phyloP scores from a whole-genome alignment of 1,140 invertebrate species.

The Pemphigus obesinymphae region DNA sequence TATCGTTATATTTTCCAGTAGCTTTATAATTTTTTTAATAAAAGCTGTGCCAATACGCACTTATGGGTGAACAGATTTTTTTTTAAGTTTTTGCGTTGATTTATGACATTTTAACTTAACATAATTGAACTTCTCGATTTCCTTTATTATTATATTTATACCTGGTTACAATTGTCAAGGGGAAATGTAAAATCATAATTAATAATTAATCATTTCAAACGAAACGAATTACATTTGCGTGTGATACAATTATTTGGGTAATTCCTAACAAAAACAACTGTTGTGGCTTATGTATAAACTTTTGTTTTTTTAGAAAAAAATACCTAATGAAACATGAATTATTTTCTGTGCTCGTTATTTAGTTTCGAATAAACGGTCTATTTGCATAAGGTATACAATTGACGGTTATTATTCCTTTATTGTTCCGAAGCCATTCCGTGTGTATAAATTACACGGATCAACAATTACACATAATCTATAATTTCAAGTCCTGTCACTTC shows the following conservation, averaged over 20 bases:
- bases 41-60: neutral
- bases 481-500: constrained; percentile 22
- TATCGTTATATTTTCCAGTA: neutral
- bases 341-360: constrained; percentile 20
- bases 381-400: constrained; percentile 31
- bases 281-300: neutral
- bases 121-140: neutral
- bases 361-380: neutral
- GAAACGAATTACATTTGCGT: constrained; percentile 7
- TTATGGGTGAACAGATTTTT: neutral
- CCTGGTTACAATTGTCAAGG: neutral
- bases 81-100: neutral
- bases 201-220: neutral
- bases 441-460: constrained; percentile 32
- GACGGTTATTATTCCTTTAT: constrained; percentile 28
- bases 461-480: constrained; percentile 22
- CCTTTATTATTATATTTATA: too few species aligned
- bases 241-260: constrained; percentile 2
- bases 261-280: constrained; percentile 12
- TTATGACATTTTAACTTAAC: neutral
- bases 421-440: neutral
- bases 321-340: constrained; percentile 16
- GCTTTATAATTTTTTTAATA: neutral
- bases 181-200: neutral
- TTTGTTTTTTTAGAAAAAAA: neutral